These are phyloP conservation scores for Listronotus bonariensis DNA, from an alignment of 1,140 invertebrate genomes.

Conservation along the genomic window DNA sequence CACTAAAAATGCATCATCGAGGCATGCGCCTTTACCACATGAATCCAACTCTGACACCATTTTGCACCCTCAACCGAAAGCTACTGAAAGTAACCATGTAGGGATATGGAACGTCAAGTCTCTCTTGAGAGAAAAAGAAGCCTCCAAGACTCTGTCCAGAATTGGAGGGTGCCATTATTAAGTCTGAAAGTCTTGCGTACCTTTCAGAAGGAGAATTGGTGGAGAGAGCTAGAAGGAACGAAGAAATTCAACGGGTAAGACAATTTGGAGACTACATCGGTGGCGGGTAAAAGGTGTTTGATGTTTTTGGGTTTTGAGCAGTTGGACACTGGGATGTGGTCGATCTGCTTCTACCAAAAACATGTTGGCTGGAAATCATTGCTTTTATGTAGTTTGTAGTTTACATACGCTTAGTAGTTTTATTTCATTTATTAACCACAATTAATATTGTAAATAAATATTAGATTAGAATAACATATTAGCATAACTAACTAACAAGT, in stretches of 20 bases:
- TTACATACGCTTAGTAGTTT: background rate
- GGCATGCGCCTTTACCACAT: background rate
- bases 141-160: conserved; percentile 54
- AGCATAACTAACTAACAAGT: no score
- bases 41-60: background rate
- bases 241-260: conserved; percentile 59
- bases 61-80: background rate
- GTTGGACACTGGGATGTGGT: background rate
- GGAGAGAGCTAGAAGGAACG: conserved; percentile 56
- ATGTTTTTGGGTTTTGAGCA: background rate
- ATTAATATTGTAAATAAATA: no score
- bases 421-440: background rate
- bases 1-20: background rate
- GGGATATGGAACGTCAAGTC: conserved; percentile 52
- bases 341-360: background rate
- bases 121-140: conserved; percentile 53
- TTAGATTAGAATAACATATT: no score
- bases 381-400: background rate
- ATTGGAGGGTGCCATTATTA: conserved; percentile 57
- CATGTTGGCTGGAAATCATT: no score
- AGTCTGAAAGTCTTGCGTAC: conserved; percentile 59
- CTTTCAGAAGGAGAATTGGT: conserved; percentile 56
- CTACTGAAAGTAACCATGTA: conserved; percentile 2
- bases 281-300: conserved; percentile 11
- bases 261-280: conserved; percentile 7